These are phyloP conservation scores for Papilio elwesi DNA, from an alignment of 2,888 invertebrate genomes.

Conservation along the genomic window DNA sequence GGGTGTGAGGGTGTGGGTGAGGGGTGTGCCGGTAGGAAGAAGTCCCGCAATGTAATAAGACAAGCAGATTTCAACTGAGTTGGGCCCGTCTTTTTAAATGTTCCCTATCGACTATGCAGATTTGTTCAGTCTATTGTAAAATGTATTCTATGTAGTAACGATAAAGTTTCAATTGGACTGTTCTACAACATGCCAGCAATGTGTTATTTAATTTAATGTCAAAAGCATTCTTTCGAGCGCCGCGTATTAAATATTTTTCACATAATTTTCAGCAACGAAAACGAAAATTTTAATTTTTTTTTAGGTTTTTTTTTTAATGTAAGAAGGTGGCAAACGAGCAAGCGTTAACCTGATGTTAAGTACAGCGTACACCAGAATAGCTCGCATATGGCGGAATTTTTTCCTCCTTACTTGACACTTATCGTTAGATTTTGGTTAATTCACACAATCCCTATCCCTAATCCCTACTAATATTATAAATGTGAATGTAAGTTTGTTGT, in stretches of 20 bases:
- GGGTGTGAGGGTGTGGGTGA: neutral
- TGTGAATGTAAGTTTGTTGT: too few relatives aligned
- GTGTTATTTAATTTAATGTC: slow-evolving; percentile 13
- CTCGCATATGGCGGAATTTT: too few relatives aligned
- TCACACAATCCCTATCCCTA: too few relatives aligned
- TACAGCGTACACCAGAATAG: too few relatives aligned
- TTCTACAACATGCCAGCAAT: neutral
- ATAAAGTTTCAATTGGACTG: neutral
- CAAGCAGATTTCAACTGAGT: slow-evolving; percentile 22
- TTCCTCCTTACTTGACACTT: too few relatives aligned
- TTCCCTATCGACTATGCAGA: slow-evolving; percentile 8
- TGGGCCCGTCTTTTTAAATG: slow-evolving; percentile 11
- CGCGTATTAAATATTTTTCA: neutral
- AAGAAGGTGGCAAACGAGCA: too few relatives aligned
- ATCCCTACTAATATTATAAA: too few relatives aligned
- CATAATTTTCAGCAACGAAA: neutral
- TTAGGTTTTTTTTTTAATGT: too few relatives aligned
- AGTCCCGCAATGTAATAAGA: slow-evolving; percentile 12
- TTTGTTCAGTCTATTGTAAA: neutral
- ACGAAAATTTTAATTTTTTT: neutral
- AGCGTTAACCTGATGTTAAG: too few relatives aligned
- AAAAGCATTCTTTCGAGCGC: neutral
- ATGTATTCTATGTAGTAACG: neutral
- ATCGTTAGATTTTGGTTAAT: too few relatives aligned
- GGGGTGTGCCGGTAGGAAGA: slow-evolving; percentile 5